Base-by-base conservation (phyloP, 1,140 invertebrate species). In the Eumaeus atala region DNA sequence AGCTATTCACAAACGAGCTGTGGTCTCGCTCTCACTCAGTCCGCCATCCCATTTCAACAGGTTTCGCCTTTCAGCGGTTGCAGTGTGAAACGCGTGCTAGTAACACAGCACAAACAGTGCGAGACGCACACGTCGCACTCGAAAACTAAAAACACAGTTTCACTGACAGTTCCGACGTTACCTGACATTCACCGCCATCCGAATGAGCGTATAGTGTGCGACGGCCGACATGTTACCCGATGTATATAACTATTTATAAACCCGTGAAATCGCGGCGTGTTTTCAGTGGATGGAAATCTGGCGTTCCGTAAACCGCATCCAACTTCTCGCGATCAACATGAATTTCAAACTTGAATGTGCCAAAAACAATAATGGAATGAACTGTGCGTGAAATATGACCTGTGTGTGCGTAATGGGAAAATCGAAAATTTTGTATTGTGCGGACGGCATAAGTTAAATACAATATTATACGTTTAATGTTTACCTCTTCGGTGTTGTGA, bases 401-500 rank as follows among this genome's bases (percentile, higher is more conserved):
- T 52, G 59, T 51, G 21, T 47, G 67, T 64, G 57, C 48, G 70
- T 64, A 69, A 70, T 72, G 62, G 9, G 48, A 11, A 28, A 64
- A 64, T 64, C 72, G 65, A 66, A 54, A 71, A 70, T 67, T 54
- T 71, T 53, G 48, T 56, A 28, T 56, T 48, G 55, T 64, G n/a
- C n/a, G n/a, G 54, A 67, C 37, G 28, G 38, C 21, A 42, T 72
- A 69, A 71, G 64, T 66, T 76, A 74, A 50, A 58, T 66, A 49
- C 59, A 12, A 65, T n/a, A n/a, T n/a, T n/a, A n/a, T n/a, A n/a
- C n/a, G n/a, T n/a, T 70, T 59, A 79, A 77, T 86, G 77, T 79
- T 82, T 86, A 86, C 79, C 79, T 86, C 83, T 80, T 71, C 73
- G 72, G 83, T 84, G 83, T 86, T 86, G 83, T 84, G 83, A 86